phyloP scores from a whole-genome alignment of 1,140 invertebrate genomes.

The Camponotus floridanus region DNA sequence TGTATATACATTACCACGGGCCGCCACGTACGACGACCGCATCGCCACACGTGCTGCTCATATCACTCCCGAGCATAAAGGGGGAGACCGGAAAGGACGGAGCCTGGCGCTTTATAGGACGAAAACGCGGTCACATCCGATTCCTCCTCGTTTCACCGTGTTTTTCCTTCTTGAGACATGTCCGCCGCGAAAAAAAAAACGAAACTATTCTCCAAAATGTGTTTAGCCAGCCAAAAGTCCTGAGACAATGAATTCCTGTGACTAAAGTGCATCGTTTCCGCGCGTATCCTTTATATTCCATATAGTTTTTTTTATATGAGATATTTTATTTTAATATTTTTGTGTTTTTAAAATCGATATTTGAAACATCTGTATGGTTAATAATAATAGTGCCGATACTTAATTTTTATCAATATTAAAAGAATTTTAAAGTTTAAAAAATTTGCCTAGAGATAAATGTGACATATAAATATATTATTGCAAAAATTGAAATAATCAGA shows the following conservation, averaged over 20 bases:
- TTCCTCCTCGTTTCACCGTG: slow-evolving; percentile 64
- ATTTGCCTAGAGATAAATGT: not conserved
- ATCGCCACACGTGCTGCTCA: slow-evolving; percentile 80
- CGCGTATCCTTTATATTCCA: not conserved
- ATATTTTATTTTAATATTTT: not conserved
- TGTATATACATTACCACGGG: slow-evolving; percentile 68
- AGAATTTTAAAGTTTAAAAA: not conserved
- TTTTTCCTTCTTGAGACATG: slow-evolving; percentile 59
- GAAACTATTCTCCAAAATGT: slow-evolving; percentile 12
- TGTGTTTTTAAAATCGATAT: not conserved
- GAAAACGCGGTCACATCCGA: slow-evolving; percentile 72
- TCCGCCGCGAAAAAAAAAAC: slow-evolving; percentile 3
- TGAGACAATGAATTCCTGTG: not conserved
- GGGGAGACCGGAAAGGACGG: slow-evolving; percentile 65
- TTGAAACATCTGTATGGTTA: not conserved
- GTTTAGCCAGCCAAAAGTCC: slow-evolving; percentile 12
- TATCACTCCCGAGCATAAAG: slow-evolving; percentile 69
- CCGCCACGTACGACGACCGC: slow-evolving; percentile 75
- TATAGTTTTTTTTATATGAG: not conserved
- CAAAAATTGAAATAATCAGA: not conserved
- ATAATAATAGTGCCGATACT: not conserved
- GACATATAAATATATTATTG: not conserved
- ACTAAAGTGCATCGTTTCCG: not conserved
- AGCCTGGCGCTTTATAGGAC: slow-evolving; percentile 65
- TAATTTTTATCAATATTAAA: not conserved